Conservation (phyloP, 2,888 invertebrate genomes). For the Endomychus coccineus region DNA sequence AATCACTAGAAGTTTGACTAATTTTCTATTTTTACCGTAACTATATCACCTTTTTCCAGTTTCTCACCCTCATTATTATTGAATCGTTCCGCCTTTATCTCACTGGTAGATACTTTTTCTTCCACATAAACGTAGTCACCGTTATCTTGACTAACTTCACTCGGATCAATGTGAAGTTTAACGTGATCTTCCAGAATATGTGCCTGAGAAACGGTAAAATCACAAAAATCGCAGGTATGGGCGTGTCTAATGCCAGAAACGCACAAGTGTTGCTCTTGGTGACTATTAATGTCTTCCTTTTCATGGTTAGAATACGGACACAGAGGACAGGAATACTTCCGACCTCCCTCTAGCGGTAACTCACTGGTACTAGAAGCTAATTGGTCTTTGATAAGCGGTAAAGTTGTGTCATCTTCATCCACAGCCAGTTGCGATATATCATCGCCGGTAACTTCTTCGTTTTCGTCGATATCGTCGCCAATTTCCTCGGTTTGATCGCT, state of each 20-base stretch:
- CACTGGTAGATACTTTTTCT: conserved; percentile 7
- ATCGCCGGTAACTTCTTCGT: conserved; percentile 26
- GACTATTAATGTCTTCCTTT: conserved; percentile 65
- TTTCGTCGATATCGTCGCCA: conserved; percentile 34
- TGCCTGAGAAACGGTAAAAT: conserved; percentile 68
- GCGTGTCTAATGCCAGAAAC: conserved; percentile 51
- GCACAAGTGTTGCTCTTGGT: conserved; percentile 65
- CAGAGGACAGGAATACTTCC: conserved; percentile 60
- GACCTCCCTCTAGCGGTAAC: conserved; percentile 49
- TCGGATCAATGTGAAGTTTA: conserved; percentile 64
- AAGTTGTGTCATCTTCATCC: conserved; percentile 13
- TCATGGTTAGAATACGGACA: conserved; percentile 76
- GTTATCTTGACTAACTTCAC: conserved; percentile 51
- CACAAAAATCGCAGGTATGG: conserved; percentile 73
- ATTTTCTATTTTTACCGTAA: conserved; percentile 27
- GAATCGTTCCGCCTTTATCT: conserved; percentile 27
- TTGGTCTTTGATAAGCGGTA: conserved; percentile 26
- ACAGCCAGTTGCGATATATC: conserved; percentile 9
- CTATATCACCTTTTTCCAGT: conserved; percentile 29
- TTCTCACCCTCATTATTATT: conserved; percentile 41
- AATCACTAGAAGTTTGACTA: conserved; percentile 41
- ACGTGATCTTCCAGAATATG: conserved; percentile 72
- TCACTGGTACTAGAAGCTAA: conserved; percentile 21
- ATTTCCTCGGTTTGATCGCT: conserved; percentile 33
- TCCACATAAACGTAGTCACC: conserved; percentile 47